Base-by-base conservation (phyloP, 2,888 invertebrate genomes). In the Cheiracanthium punctorium region DNA sequence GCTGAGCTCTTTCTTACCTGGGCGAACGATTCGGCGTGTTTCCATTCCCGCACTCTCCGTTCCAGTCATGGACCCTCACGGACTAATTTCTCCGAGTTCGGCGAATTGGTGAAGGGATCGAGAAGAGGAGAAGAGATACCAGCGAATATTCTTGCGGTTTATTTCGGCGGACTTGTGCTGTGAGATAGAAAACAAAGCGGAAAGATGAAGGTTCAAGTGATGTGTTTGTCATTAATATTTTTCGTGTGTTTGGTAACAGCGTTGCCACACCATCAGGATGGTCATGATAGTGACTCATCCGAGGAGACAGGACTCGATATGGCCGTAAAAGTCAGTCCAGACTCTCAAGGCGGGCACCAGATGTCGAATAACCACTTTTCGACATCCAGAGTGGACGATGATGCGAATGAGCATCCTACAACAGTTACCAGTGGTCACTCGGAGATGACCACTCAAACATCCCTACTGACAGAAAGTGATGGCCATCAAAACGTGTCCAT, bases 1-100 rank as follows among this genome's bases (percentile, higher is more conserved):
- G 32, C 64, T 14, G 29, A 52, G 70, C 82, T 82, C 82, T 75
- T 48, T 33, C 17, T n/a, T 37, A 1, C 7, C 20, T 4, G 58
- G 2, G 20, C 17, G 58, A 58, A 37, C 37, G 37, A 4, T 37
- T 10, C 37, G 10, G 58, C 58, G 58, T 58, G 58, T 58, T 58
- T 58, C 24, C 58, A 7, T 69, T 33, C 30, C 69, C 33, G 33
- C 24, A 14, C 12, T 32, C 24, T 33, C 69, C 37, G 69, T 33
- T 33, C 33, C 32, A 29, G 67, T 69, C 69, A 32, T 37, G 69
- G 69, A 69, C 37, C 33, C 37, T 69, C 33, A 28, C 24, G 69
- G 33, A n/a, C 20, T 20, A 33, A 33, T 20, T 20, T 64, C 14
- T 69, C 10, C 33, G 29, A 69, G 20, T 33, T 7, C 10, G 20